A percentile compares a stretch with the other conserved stretches of the same genome.
Conservation (phyloP, 2,888 invertebrate genomes). For the Isotomurus palustris region DNA sequence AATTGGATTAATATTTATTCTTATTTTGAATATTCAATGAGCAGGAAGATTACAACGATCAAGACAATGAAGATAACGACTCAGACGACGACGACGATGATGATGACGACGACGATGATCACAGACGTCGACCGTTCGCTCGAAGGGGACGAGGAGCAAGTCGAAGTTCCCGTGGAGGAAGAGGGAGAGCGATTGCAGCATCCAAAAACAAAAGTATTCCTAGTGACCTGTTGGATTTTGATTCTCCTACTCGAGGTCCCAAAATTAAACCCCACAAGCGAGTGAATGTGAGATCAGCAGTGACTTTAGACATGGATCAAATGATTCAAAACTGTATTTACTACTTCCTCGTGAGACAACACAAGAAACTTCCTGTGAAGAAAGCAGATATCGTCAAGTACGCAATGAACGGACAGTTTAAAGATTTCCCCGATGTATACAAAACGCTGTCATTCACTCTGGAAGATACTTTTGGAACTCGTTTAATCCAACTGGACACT, state of each 20-base stretch:
- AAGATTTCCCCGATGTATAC: slow-evolving; percentile 33
- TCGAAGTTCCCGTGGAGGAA: background rate
- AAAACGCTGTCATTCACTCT: slow-evolving; percentile 23
- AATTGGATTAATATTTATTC: background rate
- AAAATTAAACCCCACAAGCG: background rate
- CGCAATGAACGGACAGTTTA: slow-evolving; percentile 37
- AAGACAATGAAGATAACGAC: background rate
- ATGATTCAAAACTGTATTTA: slow-evolving; percentile 39
- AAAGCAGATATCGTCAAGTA: slow-evolving; percentile 36
- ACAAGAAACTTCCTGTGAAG: slow-evolving; percentile 40
- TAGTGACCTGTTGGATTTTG: too few species aligned
- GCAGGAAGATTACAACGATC: background rate
- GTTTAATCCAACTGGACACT: slow-evolving; percentile 31
- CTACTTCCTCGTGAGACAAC: slow-evolving; percentile 36
- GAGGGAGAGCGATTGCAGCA: background rate
- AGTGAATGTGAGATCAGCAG: slow-evolving; percentile 7
- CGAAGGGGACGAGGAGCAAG: background rate
- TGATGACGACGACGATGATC: slow-evolving; percentile 3
- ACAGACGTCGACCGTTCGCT: background rate
- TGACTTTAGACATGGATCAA: slow-evolving; percentile 25
- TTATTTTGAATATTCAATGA: too few species aligned
- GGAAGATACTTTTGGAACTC: slow-evolving; percentile 38
- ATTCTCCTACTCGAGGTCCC: background rate
- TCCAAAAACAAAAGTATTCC: too few species aligned
- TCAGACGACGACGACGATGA: slow-evolving; percentile 13